A percentile compares a stretch with the other conserved stretches of the same genome.
phyloP scores from a whole-genome alignment of 2,113 vertebrate genomes.

The Columbina picui region DNA sequence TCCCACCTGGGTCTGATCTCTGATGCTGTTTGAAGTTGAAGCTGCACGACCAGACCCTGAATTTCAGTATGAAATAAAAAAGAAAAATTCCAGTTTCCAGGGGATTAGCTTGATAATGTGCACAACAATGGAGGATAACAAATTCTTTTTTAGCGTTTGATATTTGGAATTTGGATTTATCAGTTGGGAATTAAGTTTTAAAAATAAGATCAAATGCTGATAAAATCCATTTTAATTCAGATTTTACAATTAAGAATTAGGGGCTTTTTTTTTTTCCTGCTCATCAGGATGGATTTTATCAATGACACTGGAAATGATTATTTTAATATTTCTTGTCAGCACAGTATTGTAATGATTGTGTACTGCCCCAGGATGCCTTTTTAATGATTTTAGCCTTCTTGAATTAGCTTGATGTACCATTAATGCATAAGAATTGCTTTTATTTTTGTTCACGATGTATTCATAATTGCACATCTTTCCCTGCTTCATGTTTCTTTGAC shows the following conservation, averaged over 20 bases:
- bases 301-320: conserved; percentile 73
- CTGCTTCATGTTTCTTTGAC: conserved; percentile 56
- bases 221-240: background rate
- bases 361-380: conserved; percentile 77
- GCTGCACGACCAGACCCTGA: background rate
- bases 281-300: conserved; percentile 68
- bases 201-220: background rate
- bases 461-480: conserved; percentile 43
- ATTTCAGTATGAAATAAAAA: background rate
- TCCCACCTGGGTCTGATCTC: background rate
- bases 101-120: background rate
- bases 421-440: conserved; percentile 75
- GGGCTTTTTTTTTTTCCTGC: background rate
- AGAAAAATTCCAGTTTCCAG: background rate
- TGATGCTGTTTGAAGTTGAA: background rate
- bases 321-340: conserved; percentile 70
- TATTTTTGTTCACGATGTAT: conserved; percentile 74
- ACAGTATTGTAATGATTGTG: conserved; percentile 36
- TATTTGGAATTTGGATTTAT: background rate
- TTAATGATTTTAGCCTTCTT: conserved; percentile 73
- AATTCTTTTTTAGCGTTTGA: background rate
- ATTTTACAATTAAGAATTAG: background rate
- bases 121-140: rapidly evolving
- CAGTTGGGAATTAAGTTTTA: background rate
- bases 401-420: conserved; percentile 77